phyloP scores from a whole-genome alignment of 2,113 vertebrate genomes.

The Ceyx melanurus region DNA sequence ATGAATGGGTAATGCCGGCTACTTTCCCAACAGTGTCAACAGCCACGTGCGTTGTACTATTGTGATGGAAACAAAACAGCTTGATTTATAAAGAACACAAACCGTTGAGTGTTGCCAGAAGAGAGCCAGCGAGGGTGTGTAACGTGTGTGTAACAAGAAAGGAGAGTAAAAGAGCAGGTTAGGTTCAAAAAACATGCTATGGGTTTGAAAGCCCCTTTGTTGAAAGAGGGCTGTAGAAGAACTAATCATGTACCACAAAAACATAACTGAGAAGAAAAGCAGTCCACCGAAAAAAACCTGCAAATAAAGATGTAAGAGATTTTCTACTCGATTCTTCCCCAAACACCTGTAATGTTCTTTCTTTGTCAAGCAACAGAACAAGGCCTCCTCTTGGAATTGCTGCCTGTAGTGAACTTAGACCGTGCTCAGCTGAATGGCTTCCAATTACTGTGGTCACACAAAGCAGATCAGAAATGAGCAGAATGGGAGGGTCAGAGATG shows the following conservation, averaged over 20 bases:
- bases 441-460: not conserved
- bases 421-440: not conserved
- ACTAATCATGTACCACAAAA: not conserved
- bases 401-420: not conserved
- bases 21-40: not conserved
- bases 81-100: not conserved
- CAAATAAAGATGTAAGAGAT: not conserved
- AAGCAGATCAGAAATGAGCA: not conserved
- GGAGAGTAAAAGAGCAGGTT: not conserved
- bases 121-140: accelerated
- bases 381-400: not conserved
- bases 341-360: not conserved
- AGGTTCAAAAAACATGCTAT: not conserved
- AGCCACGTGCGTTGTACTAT: accelerated
- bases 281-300: not conserved
- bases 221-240: not conserved
- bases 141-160: not conserved
- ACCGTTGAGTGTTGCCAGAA: not conserved
- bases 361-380: not conserved
- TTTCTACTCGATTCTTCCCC: not conserved
- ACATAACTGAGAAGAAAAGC: not conserved
- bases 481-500: not conserved
- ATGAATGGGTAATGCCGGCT: not conserved
- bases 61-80: not conserved
- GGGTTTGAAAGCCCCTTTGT: not conserved